Conservation (phyloP, 2,113 vertebrate genomes). For the Microtus ochrogaster region DNA sequence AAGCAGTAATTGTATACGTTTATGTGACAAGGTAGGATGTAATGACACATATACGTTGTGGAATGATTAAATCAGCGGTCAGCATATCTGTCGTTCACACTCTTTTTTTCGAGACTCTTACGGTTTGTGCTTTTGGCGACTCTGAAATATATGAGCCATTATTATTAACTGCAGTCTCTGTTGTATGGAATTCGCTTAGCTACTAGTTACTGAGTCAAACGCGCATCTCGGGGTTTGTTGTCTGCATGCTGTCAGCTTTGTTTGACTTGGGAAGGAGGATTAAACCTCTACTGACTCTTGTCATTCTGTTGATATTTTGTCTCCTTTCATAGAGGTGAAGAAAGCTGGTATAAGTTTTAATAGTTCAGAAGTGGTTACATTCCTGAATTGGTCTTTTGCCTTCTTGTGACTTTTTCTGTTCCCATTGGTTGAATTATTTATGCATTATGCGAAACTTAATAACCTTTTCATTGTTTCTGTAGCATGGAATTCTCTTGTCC, state of each 20-base stretch:
- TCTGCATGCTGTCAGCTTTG: neutral
- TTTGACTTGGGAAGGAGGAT: neutral
- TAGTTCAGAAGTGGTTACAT: neutral
- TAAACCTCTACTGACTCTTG: neutral
- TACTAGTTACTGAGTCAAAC: neutral
- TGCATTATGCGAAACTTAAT: constrained; percentile 29
- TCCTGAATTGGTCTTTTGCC: constrained; percentile 14
- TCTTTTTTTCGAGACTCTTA: neutral
- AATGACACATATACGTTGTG: neutral
- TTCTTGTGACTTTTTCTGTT: neutral
- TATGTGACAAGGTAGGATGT: neutral
- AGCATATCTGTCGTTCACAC: neutral
- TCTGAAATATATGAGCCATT: neutral
- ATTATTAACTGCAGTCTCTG: neutral
- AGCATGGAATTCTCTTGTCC: neutral
- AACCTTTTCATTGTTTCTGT: constrained; percentile 11
- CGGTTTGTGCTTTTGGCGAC: neutral
- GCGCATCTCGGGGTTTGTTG: neutral
- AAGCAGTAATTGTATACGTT: neutral
- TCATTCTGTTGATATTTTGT: neutral
- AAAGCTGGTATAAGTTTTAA: neutral
- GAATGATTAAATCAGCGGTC: neutral
- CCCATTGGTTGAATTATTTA: neutral
- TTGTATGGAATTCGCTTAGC: neutral
- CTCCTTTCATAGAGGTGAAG: neutral